Evolutionary conservation across 1,140 invertebrate genomes (phyloP), one percentile per base, ranked within the genome.

Genomic region (Drosophila littoralis): DNA sequence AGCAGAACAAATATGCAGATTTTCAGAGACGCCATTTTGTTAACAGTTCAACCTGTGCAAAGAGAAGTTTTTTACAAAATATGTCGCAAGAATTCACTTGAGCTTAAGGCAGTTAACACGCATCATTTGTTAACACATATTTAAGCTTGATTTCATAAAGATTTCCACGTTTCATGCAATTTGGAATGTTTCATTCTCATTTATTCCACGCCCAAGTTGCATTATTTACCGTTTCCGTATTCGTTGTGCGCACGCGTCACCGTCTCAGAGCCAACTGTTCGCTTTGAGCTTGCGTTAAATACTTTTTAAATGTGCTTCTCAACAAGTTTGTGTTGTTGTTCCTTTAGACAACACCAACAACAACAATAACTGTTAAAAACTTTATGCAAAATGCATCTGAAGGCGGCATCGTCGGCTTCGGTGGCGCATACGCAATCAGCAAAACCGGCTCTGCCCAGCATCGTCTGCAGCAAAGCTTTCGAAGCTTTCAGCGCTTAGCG

Each of bases 1-100:
- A 76, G 70, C 75, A 91, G 57, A 28, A 86, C 79, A 72, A 91
- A 91, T 82, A 91, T 85, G 79, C 90, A 90, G 74, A 91, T 79
- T 79, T 90, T 91, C 35, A 90, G 50, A 68, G 77, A 64, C 75
- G 81, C 90, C 90, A 91, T 91, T 80, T 80, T 74, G 70, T 75
- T 66, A 69, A 69, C 65, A 54, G 71, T 63, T 78, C n/a, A 67
- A 83, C 68, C 83, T 86, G 76, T 65, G 61, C 60, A 63, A 51
- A 77, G 67, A 90, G 59, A 84, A 68, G 58, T 59, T 73, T 77
- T 61, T 64, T 38, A 33, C 28, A 61, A 50, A 60, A 58, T 79
- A 50, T 8, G 32, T 63, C 2, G 10, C 6, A 22, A 1, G 13
- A 22, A n/a, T 28, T 42, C 38, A 17, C 32, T 46, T 22, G 40